Percentiles rank a stretch among this genome's conserved stretches.
Evolutionary conservation across 2,888 invertebrate genomes (phyloP).

Genomic region (Tetramorium bicarinatum): DNA sequence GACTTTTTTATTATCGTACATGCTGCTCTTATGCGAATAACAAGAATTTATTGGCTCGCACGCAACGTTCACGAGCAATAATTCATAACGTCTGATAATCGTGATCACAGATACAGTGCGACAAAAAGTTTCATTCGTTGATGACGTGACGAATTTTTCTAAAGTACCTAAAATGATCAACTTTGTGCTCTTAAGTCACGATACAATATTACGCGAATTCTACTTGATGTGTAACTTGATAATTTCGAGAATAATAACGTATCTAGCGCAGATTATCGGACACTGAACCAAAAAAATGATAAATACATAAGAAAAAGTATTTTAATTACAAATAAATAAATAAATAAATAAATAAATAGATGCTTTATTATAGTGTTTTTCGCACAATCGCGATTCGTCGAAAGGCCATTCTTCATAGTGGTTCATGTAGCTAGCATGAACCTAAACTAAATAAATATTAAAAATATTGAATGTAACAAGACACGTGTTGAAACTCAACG

Average conservation of each 20-base stretch:
- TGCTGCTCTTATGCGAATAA: conserved; percentile 77
- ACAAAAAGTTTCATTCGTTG: conserved; percentile 45
- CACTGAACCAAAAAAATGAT: conserved; percentile 38
- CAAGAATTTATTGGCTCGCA: conserved; percentile 61
- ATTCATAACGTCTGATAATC: conserved; percentile 63
- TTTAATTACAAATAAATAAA: conserved; percentile 54
- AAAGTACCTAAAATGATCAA: conserved; percentile 18
- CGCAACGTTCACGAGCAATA: conserved; percentile 68
- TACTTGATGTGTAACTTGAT: conserved; percentile 52
- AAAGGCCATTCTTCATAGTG: conserved; percentile 41
- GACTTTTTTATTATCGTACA: conserved; percentile 80
- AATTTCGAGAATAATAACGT: conserved; percentile 36
- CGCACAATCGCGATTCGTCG: neutral
- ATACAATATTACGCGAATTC: conserved; percentile 49
- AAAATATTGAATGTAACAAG: conserved; percentile 62
- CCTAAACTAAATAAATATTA: conserved; percentile 69
- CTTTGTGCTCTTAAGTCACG: conserved; percentile 20
- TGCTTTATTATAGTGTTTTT: conserved; percentile 21
- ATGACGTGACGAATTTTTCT: conserved; percentile 23
- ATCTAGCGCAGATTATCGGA: conserved; percentile 64
- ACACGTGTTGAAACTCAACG: conserved; percentile 54
- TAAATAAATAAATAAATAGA: conserved; percentile 65
- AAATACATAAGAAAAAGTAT: conserved; percentile 63
- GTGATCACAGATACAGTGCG: conserved; percentile 69
- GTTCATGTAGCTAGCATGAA: conserved; percentile 58